A percentile compares a stretch with the other conserved stretches of the same genome.
Evolutionary conservation across 2,888 invertebrate species (phyloP).

Genomic region (Folsomia candida): DNA sequence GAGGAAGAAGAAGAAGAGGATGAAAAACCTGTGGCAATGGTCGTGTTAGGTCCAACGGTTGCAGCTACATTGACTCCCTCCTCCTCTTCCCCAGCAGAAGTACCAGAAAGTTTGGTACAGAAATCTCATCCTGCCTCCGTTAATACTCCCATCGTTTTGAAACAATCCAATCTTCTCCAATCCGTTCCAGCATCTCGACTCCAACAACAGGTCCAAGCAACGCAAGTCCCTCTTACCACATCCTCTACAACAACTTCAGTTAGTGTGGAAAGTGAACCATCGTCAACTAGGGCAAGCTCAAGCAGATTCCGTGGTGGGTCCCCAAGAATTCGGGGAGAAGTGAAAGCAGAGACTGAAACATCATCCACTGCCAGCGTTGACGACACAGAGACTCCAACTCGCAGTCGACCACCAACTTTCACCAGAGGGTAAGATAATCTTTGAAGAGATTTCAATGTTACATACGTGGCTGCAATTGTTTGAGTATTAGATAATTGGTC

Average conservation of each 20-base stretch:
- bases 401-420: background rate
- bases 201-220: background rate
- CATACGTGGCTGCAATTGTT: slow-evolving; percentile 2
- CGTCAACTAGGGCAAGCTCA: background rate
- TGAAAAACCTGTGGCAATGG: slow-evolving; percentile 13
- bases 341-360: background rate
- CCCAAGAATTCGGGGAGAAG: slow-evolving; percentile 27
- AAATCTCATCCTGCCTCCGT: slow-evolving; percentile 41
- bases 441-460: background rate
- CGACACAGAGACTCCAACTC: slow-evolving; percentile 23
- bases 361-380: slow-evolving; percentile 14
- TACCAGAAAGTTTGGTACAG: slow-evolving; percentile 19
- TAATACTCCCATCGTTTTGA: slow-evolving; percentile 44
- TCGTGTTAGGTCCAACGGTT: slow-evolving; percentile 9
- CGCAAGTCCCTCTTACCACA: slow-evolving; percentile 15
- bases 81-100: slow-evolving; percentile 20
- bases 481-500: background rate
- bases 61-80: slow-evolving; percentile 20
- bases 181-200: slow-evolving; percentile 38
- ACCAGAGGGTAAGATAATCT: background rate
- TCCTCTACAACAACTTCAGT: slow-evolving; percentile 29
- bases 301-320: slow-evolving; percentile 30
- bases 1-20: slow-evolving; percentile 27
- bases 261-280: slow-evolving; percentile 20
- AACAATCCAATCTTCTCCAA: slow-evolving; percentile 42